Base-by-base conservation (phyloP, 1,140 invertebrate genomes). In the Drosophila nannoptera region DNA sequence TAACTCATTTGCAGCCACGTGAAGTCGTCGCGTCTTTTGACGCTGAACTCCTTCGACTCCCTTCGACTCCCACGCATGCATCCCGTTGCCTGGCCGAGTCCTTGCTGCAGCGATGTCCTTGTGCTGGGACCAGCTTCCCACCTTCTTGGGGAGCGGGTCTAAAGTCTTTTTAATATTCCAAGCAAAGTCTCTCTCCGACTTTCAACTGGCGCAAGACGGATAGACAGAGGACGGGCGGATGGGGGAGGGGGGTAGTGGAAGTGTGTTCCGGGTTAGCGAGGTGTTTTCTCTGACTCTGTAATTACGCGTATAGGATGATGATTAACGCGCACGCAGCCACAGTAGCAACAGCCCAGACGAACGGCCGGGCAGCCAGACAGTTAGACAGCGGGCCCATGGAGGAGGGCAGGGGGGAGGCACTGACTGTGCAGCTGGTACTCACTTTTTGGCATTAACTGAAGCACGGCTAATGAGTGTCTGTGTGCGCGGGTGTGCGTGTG, bases 221-320 rank as follows among this genome's bases (percentile, higher is more conserved):
- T 22, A 22, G 22, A 22, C 22, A 3, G 22, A 22, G 22, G 22
- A 22, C 1, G 1, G 31, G 42, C 29, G 11, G 60, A n/a, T n/a
- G 4, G 59, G 31, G n/a, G 32, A 0, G 6, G 8, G 12, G 14
- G 5, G 5, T 7, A 1, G 9, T 3, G 43, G n/a, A 43, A 43
- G 40, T 43, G 40, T 43, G 12, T 43, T 43, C 40, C 22, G 32
- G n/a, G 4, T 31, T 11, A 33, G 46, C 12, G 14, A 11, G 12
- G 11, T 38, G 14, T 22, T 22, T 22, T 22, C 29, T 50, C 46
- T 70, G 61, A 65, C 68, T 70, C 68, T 84, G 73, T 86, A 84
- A 84, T 84, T 84, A 84, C 80, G 81, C 80, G 80, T 83, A 83
- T 83, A 84, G 80, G 80, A 83, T 84, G 80, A 83, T 83, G 80